Conservation (phyloP, 2,113 vertebrate genomes). For the Cephalopterus ornatus region DNA sequence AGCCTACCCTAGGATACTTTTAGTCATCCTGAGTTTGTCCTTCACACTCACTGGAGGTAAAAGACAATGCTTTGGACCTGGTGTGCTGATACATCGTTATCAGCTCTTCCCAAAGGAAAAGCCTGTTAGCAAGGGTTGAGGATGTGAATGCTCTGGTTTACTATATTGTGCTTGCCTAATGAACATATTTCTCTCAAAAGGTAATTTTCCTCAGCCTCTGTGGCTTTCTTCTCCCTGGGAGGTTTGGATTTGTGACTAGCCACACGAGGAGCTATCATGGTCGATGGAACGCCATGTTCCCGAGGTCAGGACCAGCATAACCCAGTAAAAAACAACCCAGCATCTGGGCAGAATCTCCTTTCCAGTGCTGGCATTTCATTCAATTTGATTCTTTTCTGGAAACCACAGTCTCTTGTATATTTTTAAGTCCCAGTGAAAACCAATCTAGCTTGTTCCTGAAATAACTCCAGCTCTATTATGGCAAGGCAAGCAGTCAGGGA, state of each 20-base stretch:
- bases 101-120: neutral
- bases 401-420: neutral
- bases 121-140: neutral
- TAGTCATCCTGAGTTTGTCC: neutral
- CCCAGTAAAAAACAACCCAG: neutral
- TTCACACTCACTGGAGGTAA: neutral
- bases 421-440: constrained; percentile 33
- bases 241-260: neutral
- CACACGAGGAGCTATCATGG: neutral
- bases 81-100: neutral
- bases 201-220: neutral
- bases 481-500: constrained; percentile 10
- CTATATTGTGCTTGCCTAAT: neutral
- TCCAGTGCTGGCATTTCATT: neutral
- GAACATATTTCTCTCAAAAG: neutral
- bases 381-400: neutral
- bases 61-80: neutral
- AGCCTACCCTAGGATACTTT: neutral
- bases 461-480: constrained; percentile 37
- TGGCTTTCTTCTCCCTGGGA: neutral
- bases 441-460: constrained; percentile 31
- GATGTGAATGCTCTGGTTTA: neutral
- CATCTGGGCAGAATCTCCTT: neutral
- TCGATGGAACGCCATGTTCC: neutral
- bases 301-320: neutral